Base-by-base conservation (phyloP, 2,888 invertebrate species). In the Baronia brevicornis region DNA sequence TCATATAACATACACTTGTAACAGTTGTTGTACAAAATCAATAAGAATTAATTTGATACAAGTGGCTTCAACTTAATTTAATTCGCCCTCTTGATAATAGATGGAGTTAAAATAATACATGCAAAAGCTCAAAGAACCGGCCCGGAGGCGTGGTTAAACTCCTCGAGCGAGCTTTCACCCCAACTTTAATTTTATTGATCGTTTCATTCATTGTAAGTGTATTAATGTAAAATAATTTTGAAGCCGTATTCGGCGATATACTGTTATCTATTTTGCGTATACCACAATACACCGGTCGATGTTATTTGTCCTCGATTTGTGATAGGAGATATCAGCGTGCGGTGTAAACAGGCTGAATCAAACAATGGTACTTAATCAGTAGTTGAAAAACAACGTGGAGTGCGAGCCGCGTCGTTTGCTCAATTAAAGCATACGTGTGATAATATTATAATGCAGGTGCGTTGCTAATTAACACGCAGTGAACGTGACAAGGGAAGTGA, bases 151-250 rank as follows among this genome's bases (percentile, higher is more conserved):
- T 72, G 79, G 77, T 62, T 46, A 39, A 41, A 43, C 30, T 19
- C 23, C 36, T 36, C 28, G 48, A 49, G 44, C 41, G 59, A 67
- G 72, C 74, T 71, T 77, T 75, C 70, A 69, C 77, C 74, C 72
- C 59, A 51, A 48, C 52, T 59, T 54, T 54, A 60, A 62, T 54
- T 38, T 54, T 74, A 80, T 80, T 70, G 82, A 80, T 78, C 70
- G 62, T 36, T 37, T 43, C 54, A 57, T 53, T 52, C 57, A 51
- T 44, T 55, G 36, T 37, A 12, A 7, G 38, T 25, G 32, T 27
- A 39, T 31, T 45, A 51, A 54, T 52, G 62, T 68, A 71, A 72
- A n/a, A 73, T 60, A 73, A 38, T 46, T 50, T 48, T 44, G 41
- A 43, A 48, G 48, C 42, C 48, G 58, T 58, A 56, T 64, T 64